Percentiles rank a stretch among this genome's conserved stretches.
phyloP scores from a whole-genome alignment of 2,888 invertebrate genomes.

The Deilephila porcellus region DNA sequence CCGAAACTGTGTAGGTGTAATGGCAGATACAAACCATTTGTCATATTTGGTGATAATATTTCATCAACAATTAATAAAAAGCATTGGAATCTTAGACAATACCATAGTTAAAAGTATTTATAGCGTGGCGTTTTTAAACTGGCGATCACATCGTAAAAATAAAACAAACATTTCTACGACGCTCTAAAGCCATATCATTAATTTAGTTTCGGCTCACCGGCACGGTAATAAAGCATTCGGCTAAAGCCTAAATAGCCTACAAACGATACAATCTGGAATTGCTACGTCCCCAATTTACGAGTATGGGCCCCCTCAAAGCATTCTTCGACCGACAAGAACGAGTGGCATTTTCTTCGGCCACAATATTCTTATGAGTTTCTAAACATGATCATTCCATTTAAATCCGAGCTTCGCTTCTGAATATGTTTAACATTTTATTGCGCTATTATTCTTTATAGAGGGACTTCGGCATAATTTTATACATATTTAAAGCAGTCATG shows the following conservation, averaged over 20 bases:
- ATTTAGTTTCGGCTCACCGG: slow-evolving; percentile 49
- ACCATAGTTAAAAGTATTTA: slow-evolving; percentile 8
- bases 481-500: slow-evolving; percentile 51
- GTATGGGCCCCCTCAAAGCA: slow-evolving; percentile 65
- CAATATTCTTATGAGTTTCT: slow-evolving; percentile 74
- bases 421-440: slow-evolving; percentile 72
- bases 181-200: slow-evolving; percentile 35
- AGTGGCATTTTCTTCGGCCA: slow-evolving; percentile 70
- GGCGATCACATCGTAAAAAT: slow-evolving; percentile 21
- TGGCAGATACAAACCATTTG: not conserved
- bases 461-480: slow-evolving; percentile 51
- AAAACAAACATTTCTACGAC: slow-evolving; percentile 16
- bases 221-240: slow-evolving; percentile 59
- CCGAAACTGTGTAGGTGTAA: not conserved
- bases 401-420: slow-evolving; percentile 61
- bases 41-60: not conserved
- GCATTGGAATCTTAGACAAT: not conserved
- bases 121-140: slow-evolving; percentile 10
- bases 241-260: slow-evolving; percentile 66
- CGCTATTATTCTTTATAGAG: slow-evolving; percentile 67
- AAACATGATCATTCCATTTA: slow-evolving; percentile 79
- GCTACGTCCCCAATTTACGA: slow-evolving; percentile 73
- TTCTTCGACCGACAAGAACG: slow-evolving; percentile 64
- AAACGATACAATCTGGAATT: slow-evolving; percentile 74
- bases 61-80: not conserved